Base-by-base conservation (phyloP, 1,140 invertebrate genomes). In the Chelonus insularis region DNA sequence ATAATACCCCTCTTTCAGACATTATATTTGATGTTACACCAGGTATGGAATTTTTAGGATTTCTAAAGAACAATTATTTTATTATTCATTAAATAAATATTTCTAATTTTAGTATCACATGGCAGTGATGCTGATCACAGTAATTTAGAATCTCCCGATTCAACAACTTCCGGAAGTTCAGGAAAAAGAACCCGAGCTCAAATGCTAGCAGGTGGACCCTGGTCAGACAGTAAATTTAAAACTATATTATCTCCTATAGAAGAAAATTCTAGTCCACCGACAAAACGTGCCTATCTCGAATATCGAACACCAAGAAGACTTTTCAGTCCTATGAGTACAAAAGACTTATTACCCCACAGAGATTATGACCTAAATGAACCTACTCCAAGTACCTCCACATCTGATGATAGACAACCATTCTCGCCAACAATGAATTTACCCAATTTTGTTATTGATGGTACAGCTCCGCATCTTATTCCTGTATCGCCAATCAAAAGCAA, bases 391-490 rank as follows among this genome's bases (percentile, higher is more conserved):
- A 70, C 72, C 9, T 71, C 67, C 0, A 67, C n/a, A 20, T 23
- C 39, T 12, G 57, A 57, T n/a, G 61, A 69, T 3, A 47, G 50
- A 21, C 55, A 56, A 39, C 39, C 63, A 71, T 87, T 75, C 43
- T 89, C 88, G 0, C 90, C 89, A 0, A 92, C 89, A 0, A 81
- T 84, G 4, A 89, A 92, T 76, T 77, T 93, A 18, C 92, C 92
- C 0, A 90, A 93, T 77, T 92, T 84, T 64, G 89, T 90, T 0
- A 63, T 89, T 2, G 87, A 90, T 65, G 90, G 91, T 1, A 86
- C 86, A 16, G 90, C 90, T 0, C 91, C 91, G 0, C 90, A 91
- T 71, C 77, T 90, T 50, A 79, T 85, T 16, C 76, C 88, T 39
- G 86, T 86, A 78, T 91, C 89, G 0, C 89, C 89, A 0, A 84